Percentiles rank a stretch among this genome's conserved stretches.
These are phyloP conservation scores for Lycopodina hypogea DNA, from an alignment of 37 sponge, comb jelly and placozoan species.

Conservation along the genomic window DNA sequence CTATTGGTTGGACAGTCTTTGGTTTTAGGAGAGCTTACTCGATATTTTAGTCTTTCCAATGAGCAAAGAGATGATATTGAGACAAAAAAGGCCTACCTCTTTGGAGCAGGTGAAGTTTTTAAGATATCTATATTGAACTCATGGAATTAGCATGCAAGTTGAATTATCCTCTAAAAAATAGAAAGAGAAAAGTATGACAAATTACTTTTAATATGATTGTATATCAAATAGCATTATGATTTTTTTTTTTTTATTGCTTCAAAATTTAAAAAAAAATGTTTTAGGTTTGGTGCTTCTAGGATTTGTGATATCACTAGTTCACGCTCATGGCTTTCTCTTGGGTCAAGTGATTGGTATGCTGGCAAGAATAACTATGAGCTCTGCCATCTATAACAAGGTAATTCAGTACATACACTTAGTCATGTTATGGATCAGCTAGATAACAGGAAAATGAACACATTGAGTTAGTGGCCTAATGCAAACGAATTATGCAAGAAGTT, in stretches of 20 bases:
- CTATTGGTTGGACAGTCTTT: slow-evolving; percentile 55
- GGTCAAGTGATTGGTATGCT: slow-evolving; percentile 48
- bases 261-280: too few species aligned
- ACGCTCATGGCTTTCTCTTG: slow-evolving; percentile 35
- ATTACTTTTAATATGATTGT: too few species aligned
- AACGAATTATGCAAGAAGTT: too few species aligned
- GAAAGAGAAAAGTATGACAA: too few species aligned
- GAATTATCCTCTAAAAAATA: too few species aligned
- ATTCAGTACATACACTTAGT: too few species aligned
- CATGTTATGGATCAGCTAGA: not conserved
- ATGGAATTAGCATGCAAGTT: too few species aligned
- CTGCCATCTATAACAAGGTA: slow-evolving; percentile 68
- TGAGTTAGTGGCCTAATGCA: too few species aligned
- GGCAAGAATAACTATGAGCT: slow-evolving; percentile 33
- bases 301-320: slow-evolving; percentile 11
- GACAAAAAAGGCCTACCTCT: slow-evolving; percentile 60
- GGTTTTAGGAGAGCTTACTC: slow-evolving; percentile 48
- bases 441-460: not conserved
- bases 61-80: slow-evolving; percentile 17
- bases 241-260: too few species aligned
- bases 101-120: slow-evolving; percentile 38
- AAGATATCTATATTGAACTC: too few species aligned
- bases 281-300: slow-evolving; percentile 39
- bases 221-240: too few species aligned
- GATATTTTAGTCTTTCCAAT: slow-evolving; percentile 45